These are phyloP conservation scores for Gadopsis bispinosus DNA, from an alignment of 2,797 vertebrate genomes.

Conservation along the genomic window DNA sequence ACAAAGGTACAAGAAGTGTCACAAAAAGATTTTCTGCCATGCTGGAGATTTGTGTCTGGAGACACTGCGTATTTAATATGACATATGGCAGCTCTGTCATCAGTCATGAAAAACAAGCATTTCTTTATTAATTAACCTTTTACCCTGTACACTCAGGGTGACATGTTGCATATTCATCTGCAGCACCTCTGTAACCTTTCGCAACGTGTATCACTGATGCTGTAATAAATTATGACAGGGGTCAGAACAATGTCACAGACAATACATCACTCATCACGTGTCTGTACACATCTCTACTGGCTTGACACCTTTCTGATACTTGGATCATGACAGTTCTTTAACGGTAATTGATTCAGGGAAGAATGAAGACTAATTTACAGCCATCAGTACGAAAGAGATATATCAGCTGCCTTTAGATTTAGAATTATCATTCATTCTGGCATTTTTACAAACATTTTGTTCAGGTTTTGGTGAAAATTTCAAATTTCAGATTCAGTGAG, in stretches of 20 bases:
- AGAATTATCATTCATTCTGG: neutral
- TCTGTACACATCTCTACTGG: neutral
- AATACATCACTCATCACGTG: conserved; percentile 3
- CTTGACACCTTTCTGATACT: conserved; percentile 22
- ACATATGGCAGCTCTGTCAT: conserved; percentile 10
- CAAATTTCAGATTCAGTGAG: neutral
- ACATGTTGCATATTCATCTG: conserved; percentile 42
- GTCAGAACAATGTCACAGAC: conserved; percentile 45
- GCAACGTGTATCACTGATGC: conserved; percentile 25
- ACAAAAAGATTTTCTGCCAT: neutral
- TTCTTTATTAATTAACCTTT: conserved; percentile 34
- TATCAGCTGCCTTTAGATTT: neutral
- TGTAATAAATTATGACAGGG: conserved; percentile 46
- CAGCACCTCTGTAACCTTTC: conserved; percentile 29
- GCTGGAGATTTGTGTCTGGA: neutral
- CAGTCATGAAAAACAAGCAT: conserved; percentile 22
- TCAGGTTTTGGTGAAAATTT: neutral
- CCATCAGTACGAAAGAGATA: neutral
- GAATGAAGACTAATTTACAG: conserved; percentile 16
- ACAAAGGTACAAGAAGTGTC: neutral
- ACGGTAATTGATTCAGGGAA: neutral
- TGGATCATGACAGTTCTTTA: conserved; percentile 27
- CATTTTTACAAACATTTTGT: neutral
- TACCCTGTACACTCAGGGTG: conserved; percentile 4
- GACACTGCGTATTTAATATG: neutral